phyloP scores from a whole-genome alignment of 2,113 vertebrate genomes.

The Tyto alba region DNA sequence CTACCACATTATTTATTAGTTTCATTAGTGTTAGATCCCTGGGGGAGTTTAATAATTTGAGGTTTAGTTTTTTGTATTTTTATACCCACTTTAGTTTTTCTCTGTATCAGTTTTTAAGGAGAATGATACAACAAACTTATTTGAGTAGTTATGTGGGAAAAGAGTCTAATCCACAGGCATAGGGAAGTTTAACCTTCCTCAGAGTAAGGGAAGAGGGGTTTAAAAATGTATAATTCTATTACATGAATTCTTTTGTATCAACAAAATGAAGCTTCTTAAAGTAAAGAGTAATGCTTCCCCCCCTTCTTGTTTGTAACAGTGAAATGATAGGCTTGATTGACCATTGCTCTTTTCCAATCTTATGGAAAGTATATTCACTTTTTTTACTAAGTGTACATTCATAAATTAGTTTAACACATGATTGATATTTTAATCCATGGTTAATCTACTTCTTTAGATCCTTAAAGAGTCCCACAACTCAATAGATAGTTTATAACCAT shows the following conservation, averaged over 20 bases:
- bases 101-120: background rate
- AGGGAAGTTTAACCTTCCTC: background rate
- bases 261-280: background rate
- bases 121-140: background rate
- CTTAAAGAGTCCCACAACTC: background rate
- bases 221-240: background rate
- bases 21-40: background rate
- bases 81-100: background rate
- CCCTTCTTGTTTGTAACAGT: background rate
- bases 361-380: background rate
- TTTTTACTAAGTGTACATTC: background rate
- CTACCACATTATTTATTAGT: background rate
- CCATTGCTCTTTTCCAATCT: background rate
- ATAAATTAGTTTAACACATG: background rate
- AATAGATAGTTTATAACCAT: constrained; percentile 26
- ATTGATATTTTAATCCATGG: constrained; percentile 28
- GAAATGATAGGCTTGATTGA: background rate
- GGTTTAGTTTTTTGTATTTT: background rate
- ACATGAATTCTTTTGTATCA: background rate
- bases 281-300: background rate
- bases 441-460: constrained; percentile 5
- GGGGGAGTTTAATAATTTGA: background rate
- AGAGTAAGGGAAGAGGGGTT: background rate
- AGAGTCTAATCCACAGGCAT: background rate
- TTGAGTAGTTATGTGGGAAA: background rate